Evolutionary conservation across 2,888 invertebrate genomes (phyloP).

Genomic region (Oscheius sp.): DNA sequence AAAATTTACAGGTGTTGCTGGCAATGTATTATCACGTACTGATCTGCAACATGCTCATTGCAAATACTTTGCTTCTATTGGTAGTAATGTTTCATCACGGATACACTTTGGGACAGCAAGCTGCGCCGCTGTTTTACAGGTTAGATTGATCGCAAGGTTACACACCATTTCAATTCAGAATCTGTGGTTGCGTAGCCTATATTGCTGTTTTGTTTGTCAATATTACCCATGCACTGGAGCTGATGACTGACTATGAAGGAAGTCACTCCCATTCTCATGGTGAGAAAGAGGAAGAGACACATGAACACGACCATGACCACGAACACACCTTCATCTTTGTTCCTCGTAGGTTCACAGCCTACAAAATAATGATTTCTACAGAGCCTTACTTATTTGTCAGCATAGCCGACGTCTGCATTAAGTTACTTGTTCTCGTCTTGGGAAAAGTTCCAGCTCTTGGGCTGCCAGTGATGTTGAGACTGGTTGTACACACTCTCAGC

Average conservation of each 20-base stretch:
- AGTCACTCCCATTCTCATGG: constrained; percentile 30
- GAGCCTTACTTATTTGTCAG: constrained; percentile 21
- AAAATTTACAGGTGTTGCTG: constrained; percentile 20
- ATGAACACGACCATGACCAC: constrained; percentile 25
- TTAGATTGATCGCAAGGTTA: neutral
- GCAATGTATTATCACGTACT: constrained; percentile 28
- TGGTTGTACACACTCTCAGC: constrained; percentile 21
- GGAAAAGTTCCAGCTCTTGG: constrained; percentile 26
- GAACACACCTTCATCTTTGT: constrained; percentile 13
- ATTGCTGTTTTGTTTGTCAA: constrained; percentile 35
- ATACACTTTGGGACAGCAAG: constrained; percentile 30
- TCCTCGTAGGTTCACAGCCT: constrained; percentile 13
- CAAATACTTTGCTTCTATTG: constrained; percentile 32
- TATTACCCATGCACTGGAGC: constrained; percentile 35
- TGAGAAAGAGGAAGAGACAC: constrained; percentile 7
- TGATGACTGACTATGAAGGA: constrained; percentile 18
- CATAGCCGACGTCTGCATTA: constrained; percentile 19
- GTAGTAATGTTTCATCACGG: constrained; percentile 35
- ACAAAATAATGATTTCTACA: neutral
- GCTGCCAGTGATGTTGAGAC: constrained; percentile 2
- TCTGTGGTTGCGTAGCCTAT: constrained; percentile 36
- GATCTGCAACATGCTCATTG: constrained; percentile 34
- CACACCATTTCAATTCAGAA: constrained; percentile 6
- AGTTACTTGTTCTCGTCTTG: constrained; percentile 11
- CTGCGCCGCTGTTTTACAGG: constrained; percentile 34